phyloP scores from a whole-genome alignment of 2,888 invertebrate species.

The Timema cristinae region DNA sequence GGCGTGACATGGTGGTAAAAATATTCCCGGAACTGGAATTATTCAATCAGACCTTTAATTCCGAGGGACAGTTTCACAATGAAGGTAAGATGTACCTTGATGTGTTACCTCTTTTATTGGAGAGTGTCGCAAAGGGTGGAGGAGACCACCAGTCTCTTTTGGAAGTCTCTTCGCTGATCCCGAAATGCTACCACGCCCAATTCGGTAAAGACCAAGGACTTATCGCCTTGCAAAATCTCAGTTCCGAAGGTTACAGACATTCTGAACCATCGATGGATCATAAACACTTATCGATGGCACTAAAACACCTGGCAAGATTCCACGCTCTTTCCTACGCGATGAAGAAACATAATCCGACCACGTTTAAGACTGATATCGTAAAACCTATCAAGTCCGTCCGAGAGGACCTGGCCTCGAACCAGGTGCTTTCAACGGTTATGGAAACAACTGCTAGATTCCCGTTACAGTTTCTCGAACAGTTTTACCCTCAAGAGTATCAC shows the following conservation, averaged over 20 bases:
- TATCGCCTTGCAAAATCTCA: not conserved
- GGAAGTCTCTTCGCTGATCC: not conserved
- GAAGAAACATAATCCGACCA: slow-evolving; percentile 18
- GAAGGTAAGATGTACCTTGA: not conserved
- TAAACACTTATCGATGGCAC: slow-evolving; percentile 35
- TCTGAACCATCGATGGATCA: slow-evolving; percentile 31
- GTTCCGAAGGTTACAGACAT: not conserved
- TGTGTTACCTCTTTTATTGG: not conserved
- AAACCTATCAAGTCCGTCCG: not conserved
- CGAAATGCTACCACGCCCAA: not conserved
- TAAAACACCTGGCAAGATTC: slow-evolving; percentile 36
- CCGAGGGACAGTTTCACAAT: not conserved
- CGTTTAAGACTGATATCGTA: not conserved
- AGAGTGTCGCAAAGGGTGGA: not conserved
- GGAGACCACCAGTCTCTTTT: not conserved
- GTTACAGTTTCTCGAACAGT: not conserved
- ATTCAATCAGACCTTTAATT: too few species aligned
- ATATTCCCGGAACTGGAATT: too few species aligned
- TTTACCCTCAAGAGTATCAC: not conserved
- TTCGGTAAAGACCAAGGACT: not conserved
- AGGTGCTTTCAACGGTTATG: not conserved
- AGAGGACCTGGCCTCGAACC: not conserved
- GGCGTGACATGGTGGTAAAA: too few species aligned
- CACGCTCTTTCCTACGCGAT: slow-evolving; percentile 39
- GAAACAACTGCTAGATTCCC: not conserved